Conservation (phyloP, 1,140 invertebrate species). For the Copidosoma floridanum region DNA sequence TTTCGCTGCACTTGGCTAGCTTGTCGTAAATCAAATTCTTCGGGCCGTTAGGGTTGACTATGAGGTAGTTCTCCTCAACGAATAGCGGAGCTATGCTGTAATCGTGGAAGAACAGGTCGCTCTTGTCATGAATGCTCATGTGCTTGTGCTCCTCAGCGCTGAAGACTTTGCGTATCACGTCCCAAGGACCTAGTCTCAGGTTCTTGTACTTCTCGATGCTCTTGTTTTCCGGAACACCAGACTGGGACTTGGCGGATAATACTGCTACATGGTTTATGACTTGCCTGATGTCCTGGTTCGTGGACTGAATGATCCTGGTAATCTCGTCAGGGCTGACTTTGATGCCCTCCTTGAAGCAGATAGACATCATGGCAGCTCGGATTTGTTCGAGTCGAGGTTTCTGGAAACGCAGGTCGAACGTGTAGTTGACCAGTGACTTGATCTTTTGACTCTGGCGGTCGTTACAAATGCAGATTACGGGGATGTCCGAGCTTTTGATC, state of each 20-base stretch:
- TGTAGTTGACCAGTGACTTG: conserved; percentile 88
- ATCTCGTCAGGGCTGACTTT: conserved; percentile 76
- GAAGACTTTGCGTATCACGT: conserved; percentile 89
- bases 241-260: conserved; percentile 62
- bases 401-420: conserved; percentile 86
- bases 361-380: conserved; percentile 82
- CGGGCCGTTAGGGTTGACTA: conserved; percentile 66
- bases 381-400: conserved; percentile 88
- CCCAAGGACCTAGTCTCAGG: conserved; percentile 89
- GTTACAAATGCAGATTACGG: conserved; percentile 99
- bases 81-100: conserved; percentile 94
- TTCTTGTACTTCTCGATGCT: conserved; percentile 71
- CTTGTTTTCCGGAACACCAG: conserved; percentile 56
- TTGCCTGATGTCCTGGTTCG: conserved; percentile 93
- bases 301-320: conserved; percentile 80
- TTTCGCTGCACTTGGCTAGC: conserved; percentile 78
- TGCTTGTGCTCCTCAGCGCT: conserved; percentile 75
- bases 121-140: conserved; percentile 85
- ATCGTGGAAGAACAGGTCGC: conserved; percentile 94
- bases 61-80: conserved; percentile 96
- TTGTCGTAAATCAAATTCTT: conserved; percentile 64
- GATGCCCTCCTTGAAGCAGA: conserved; percentile 90
- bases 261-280: conserved; percentile 85
- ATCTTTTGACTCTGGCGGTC: conserved; percentile 94
- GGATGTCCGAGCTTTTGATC: conserved; percentile 88